Conservation (phyloP, 2,797 vertebrate species). For the Chiloscyllium punctatum region DNA sequence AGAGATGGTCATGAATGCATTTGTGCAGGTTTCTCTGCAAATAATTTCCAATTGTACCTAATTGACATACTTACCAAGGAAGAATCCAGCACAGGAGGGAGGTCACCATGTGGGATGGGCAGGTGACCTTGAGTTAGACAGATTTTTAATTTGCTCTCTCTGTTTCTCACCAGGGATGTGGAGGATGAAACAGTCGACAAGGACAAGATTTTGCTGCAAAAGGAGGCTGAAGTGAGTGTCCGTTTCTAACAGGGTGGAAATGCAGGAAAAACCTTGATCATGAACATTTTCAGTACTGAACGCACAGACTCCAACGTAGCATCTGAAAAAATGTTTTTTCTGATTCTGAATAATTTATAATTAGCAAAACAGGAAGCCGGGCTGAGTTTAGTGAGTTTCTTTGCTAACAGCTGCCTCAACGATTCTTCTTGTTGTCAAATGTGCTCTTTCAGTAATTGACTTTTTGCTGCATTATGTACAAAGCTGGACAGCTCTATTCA, state of each 20-base stretch:
- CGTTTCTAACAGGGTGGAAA: background rate
- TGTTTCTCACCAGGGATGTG: conserved; percentile 57
- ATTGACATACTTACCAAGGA: background rate
- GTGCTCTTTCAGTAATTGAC: too few relatives aligned
- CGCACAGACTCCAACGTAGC: background rate
- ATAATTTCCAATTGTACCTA: background rate
- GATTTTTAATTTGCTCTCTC: background rate
- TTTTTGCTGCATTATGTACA: background rate
- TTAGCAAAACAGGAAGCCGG: background rate
- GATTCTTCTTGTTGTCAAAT: background rate
- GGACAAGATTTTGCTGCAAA: conserved; percentile 86
- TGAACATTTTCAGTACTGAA: background rate
- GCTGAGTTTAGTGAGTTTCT: background rate
- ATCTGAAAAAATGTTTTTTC: background rate
- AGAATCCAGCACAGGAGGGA: too few relatives aligned
- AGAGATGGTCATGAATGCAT: background rate
- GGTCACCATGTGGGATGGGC: background rate
- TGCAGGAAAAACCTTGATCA: background rate
- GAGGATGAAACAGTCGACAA: conserved; percentile 85
- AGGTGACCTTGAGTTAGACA: background rate
- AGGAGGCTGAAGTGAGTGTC: conserved; percentile 78
- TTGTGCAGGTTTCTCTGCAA: background rate
- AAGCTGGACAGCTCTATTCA: background rate
- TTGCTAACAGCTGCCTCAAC: background rate
- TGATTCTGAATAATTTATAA: background rate